phyloP scores from a whole-genome alignment of 2,113 vertebrate genomes.

The Melanotaenia duboulayi region DNA sequence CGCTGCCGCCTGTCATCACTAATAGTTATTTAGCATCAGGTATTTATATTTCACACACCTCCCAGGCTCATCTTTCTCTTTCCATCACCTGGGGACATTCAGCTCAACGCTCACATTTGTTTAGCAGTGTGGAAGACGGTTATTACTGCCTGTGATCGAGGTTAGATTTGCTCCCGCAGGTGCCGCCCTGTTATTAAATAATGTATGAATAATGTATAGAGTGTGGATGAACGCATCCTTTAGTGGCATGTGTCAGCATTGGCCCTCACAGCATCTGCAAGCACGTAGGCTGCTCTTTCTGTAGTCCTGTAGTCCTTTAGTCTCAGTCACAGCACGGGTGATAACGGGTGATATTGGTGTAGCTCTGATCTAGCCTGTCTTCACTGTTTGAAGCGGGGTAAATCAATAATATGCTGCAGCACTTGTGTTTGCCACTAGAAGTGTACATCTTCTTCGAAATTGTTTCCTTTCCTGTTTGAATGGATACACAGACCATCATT shows the following conservation, averaged over 20 bases:
- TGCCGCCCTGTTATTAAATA: slow-evolving; percentile 27
- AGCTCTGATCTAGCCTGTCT: not conserved
- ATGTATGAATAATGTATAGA: slow-evolving; percentile 25
- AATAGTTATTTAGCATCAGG: slow-evolving; percentile 35
- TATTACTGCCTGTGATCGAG: not conserved
- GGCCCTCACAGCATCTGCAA: slow-evolving; percentile 3
- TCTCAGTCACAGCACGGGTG: not conserved
- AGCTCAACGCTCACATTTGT: not conserved
- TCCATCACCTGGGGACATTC: slow-evolving; percentile 1
- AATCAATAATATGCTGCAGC: not conserved
- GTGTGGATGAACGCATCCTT: slow-evolving; percentile 19
- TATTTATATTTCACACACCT: slow-evolving; percentile 31
- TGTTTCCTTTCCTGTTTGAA: not conserved
- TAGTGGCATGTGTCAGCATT: slow-evolving; percentile 12
- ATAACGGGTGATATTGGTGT: not conserved
- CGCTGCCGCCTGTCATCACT: slow-evolving; percentile 29
- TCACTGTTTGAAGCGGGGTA: not conserved
- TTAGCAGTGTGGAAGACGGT: not conserved
- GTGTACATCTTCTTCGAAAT: not conserved
- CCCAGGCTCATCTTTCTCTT: slow-evolving; percentile 28
- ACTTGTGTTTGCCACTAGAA: too few species aligned
- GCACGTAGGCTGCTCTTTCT: slow-evolving; percentile 17
- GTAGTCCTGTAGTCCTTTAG: not conserved
- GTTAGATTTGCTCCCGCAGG: slow-evolving; percentile 2
- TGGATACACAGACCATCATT: too few species aligned